Conservation (phyloP, 2,888 invertebrate genomes). For the Mamestra brassicae region DNA sequence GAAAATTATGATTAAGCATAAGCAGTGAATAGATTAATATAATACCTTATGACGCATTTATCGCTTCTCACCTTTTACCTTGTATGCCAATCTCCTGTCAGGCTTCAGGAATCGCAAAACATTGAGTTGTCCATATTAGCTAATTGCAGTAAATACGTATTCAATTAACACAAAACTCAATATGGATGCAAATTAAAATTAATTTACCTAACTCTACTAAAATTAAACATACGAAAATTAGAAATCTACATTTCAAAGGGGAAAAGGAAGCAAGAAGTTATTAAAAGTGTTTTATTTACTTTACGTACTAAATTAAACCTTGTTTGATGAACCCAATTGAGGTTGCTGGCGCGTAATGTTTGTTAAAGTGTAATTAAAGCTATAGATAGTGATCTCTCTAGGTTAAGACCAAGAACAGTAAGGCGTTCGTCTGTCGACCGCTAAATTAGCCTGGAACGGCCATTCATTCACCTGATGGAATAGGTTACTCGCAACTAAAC, state of each 20-base stretch:
- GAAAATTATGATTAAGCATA: too few species aligned
- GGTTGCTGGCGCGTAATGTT: conserved; percentile 74
- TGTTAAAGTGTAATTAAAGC: conserved; percentile 80
- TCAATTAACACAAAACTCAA: conserved; percentile 12
- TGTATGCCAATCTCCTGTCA: not conserved
- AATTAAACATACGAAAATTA: conserved; percentile 15
- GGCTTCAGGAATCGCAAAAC: not conserved
- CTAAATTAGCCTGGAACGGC: conserved; percentile 62
- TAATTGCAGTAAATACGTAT: conserved; percentile 8
- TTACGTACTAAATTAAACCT: conserved; percentile 74
- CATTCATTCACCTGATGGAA: conserved; percentile 46
- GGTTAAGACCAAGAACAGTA: conserved; percentile 83
- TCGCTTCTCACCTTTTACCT: not conserved
- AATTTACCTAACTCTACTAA: conserved; percentile 5
- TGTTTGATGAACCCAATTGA: conserved; percentile 77
- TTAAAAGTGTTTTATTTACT: conserved; percentile 70
- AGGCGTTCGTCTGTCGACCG: conserved; percentile 67
- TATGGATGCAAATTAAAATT: conserved; percentile 11
- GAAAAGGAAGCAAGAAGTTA: conserved; percentile 68
- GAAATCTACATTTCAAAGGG: conserved; percentile 39
- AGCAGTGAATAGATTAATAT: not conserved
- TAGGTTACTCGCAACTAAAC: conserved; percentile 21
- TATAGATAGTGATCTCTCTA: conserved; percentile 84
- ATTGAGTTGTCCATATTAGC: not conserved
- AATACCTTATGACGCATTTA: not conserved